phyloP scores from a whole-genome alignment of 1,140 invertebrate species.

The Halictus rubicundus region DNA sequence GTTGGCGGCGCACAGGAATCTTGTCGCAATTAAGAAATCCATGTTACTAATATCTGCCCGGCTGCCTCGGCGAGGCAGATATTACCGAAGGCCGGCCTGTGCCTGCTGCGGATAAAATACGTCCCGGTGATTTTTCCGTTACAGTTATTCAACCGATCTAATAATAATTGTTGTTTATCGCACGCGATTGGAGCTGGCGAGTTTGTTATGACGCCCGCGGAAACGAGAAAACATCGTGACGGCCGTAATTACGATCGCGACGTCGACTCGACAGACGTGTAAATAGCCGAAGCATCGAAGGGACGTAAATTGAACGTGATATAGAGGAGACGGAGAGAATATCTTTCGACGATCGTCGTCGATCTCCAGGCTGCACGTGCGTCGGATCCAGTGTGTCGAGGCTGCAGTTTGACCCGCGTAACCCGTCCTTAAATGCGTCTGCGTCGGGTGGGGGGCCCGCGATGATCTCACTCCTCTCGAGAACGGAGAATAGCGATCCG shows the following conservation, averaged over 20 bases:
- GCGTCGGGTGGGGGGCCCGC: not conserved
- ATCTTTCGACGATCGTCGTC: constrained; percentile 29
- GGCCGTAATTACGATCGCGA: no score
- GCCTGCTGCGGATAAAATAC: not conserved
- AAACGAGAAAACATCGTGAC: not conserved
- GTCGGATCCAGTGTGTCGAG: not conserved
- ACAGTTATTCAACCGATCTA: constrained; percentile 1
- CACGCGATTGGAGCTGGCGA: not conserved
- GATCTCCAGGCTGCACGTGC: constrained; percentile 31
- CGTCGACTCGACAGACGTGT: no score
- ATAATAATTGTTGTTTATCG: not conserved
- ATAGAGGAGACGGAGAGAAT: constrained; percentile 28
- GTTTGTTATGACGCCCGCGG: not conserved
- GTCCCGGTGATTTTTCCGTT: not conserved
- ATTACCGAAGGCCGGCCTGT: not conserved
- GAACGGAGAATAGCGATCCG: constrained; percentile 32
- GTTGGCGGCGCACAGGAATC: not conserved
- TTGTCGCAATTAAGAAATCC: not conserved
- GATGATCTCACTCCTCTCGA: constrained; percentile 45
- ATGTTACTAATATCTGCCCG: not conserved
- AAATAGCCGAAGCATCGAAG: no score
- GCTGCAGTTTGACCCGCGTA: constrained; percentile 46
- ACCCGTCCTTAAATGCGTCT: constrained; percentile 45
- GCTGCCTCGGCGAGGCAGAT: not conserved
- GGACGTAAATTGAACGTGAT: no score